Base-by-base conservation (phyloP, 1,140 invertebrate genomes). In the Drosophila quadrilineata region DNA sequence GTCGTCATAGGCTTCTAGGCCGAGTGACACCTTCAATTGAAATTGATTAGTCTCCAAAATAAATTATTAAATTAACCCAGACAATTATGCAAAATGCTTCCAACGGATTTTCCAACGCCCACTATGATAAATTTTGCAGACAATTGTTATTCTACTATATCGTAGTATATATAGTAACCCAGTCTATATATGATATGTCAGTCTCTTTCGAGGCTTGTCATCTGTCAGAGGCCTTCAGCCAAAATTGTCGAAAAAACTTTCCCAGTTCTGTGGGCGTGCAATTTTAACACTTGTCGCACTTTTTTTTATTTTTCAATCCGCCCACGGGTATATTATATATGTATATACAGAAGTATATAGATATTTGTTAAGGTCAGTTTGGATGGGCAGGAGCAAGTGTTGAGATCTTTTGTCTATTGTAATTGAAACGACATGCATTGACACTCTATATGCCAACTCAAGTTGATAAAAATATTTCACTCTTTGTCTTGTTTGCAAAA, bases 1-100 rank as follows among this genome's bases (percentile, higher is more conserved):
- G 60, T 79, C 70, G 79, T 33, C 19, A 36, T 67, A 45, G 33
- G 62, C 45, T 48, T 54, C 46, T 53, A 58, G 46, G 52, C 63
- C 76, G 3, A 26, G 26, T 28, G 77, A 85, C 77, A 84, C 74
- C 77, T 74, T 73, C 57, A 84, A 84, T 84, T 84, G 70, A 77
- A 74, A 85, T 85, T 84, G 77, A 84, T 84, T 71, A 71, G 48
- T 31, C 28, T 50, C 38, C 16, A 19, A 2, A 35, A 4, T 12
- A 48, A 52, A 53, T 63, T 56, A 50, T 68, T 68, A 28, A 64
- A 69, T 69, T 64, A 57, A 31, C 58, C 41, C 33, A 40, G 10
- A 45, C 12, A 43, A 53, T 41, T 26, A 46, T 46, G 43, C 43
- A 46, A 35, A 36, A 12, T 14, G n/a, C 10, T 24, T 35, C 6